These are phyloP conservation scores for Seira sanloemensis DNA, from an alignment of 2,888 invertebrate species.

Conservation along the genomic window DNA sequence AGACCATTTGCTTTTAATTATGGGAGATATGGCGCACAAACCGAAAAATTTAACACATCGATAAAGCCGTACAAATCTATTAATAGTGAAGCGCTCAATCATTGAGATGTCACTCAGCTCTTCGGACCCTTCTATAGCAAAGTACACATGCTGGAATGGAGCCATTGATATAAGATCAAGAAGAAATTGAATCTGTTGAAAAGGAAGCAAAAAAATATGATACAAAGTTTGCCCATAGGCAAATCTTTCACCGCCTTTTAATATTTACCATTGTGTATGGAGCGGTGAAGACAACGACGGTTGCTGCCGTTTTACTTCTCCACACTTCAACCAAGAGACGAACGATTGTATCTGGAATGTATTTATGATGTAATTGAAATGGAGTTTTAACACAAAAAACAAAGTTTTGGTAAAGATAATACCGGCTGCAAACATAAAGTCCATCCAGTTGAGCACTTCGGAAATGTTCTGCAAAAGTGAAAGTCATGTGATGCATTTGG, in stretches of 20 bases:
- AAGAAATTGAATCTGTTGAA: conserved; percentile 49
- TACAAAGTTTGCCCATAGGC: neutral
- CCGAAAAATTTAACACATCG: conserved; percentile 55
- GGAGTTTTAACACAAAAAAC: too few relatives aligned
- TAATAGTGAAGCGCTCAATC: conserved; percentile 60
- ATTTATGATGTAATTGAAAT: neutral
- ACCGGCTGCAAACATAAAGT: conserved; percentile 46
- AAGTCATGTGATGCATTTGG: too few relatives aligned
- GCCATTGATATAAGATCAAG: conserved; percentile 53
- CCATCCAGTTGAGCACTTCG: conserved; percentile 46
- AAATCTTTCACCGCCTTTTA: too few relatives aligned
- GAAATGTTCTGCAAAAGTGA: neutral
- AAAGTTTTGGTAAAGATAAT: too few relatives aligned
- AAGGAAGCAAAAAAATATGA: neutral
- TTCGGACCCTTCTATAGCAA: conserved; percentile 30
- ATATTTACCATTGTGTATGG: conserved; percentile 55
- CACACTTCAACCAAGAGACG: conserved; percentile 65
- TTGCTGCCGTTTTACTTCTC: conserved; percentile 48
- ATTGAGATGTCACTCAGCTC: conserved; percentile 29
- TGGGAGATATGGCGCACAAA: too few relatives aligned
- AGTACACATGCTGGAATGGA: conserved; percentile 54
- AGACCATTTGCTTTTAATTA: too few relatives aligned
- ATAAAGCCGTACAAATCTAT: conserved; percentile 60
- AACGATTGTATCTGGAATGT: conserved; percentile 46
- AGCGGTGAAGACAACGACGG: conserved; percentile 50